phyloP scores from a whole-genome alignment of 1,140 invertebrate genomes.

The Drosophila cardini region DNA sequence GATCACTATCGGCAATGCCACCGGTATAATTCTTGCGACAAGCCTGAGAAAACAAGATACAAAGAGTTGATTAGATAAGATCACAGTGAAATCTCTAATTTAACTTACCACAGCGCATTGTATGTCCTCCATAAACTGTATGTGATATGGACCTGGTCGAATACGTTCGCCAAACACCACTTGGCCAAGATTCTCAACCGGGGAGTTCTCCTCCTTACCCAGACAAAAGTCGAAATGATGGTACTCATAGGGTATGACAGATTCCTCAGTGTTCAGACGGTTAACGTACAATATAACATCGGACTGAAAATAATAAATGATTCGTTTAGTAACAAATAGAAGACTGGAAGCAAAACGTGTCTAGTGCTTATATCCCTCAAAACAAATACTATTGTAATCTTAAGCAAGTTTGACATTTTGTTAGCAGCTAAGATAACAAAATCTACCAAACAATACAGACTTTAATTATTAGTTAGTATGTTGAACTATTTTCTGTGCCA shows the following conservation, averaged over 20 bases:
- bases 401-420: neutral
- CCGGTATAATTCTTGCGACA: conserved; percentile 91
- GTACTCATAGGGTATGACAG: conserved; percentile 99
- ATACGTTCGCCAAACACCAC: conserved; percentile 99
- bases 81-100: neutral
- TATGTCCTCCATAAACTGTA: conserved; percentile 90
- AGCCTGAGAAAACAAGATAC: conserved; percentile 49
- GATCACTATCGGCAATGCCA: conserved; percentile 87
- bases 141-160: conserved; percentile 94
- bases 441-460: neutral
- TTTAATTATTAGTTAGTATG: neutral
- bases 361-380: neutral
- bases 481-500: neutral
- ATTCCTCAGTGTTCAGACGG: conserved; percentile 97
- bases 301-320: conserved; percentile 49
- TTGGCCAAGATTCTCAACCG: conserved; percentile 98
- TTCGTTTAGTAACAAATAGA: neutral
- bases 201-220: conserved; percentile 90
- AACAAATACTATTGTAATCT: neutral
- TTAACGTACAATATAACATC: conserved; percentile 92
- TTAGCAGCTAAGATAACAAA: neutral
- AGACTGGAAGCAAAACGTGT: neutral
- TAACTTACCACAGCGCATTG: conserved; percentile 88
- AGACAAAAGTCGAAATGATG: conserved; percentile 98
- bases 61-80: neutral